A percentile compares a stretch with the other conserved stretches of the same genome.
Evolutionary conservation across 2,888 invertebrate genomes (phyloP).

Genomic region (Frankliniella fusca): DNA sequence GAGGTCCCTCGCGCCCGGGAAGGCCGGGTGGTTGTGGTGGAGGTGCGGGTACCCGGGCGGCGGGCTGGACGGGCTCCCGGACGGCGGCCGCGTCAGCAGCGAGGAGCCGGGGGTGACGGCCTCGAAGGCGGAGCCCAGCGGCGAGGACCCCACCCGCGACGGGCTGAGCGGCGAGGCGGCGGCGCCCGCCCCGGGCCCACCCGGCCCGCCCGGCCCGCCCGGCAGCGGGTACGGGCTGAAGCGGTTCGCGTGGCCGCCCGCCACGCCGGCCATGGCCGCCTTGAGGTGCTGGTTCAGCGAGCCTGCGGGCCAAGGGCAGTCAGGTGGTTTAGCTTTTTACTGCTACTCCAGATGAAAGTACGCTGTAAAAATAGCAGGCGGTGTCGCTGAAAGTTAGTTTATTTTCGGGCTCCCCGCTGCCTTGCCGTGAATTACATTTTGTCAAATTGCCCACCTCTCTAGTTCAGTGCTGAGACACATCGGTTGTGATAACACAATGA

Average conservation of each 20-base stretch:
- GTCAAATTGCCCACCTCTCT: not conserved
- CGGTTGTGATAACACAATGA: too few species aligned
- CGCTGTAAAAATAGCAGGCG: slow-evolving; percentile 25
- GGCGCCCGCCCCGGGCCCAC: not conserved
- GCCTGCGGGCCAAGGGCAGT: slow-evolving; percentile 38
- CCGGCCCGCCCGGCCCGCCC: slow-evolving; percentile 33
- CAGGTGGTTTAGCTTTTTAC: slow-evolving; percentile 35
- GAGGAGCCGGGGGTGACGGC: slow-evolving; percentile 74
- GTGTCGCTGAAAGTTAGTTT: not conserved
- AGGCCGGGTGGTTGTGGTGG: slow-evolving; percentile 33
- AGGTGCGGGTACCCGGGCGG: slow-evolving; percentile 27
- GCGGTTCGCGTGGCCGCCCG: slow-evolving; percentile 62
- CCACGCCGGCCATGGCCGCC: slow-evolving; percentile 52
- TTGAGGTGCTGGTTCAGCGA: slow-evolving; percentile 57
- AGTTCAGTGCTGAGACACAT: too few species aligned
- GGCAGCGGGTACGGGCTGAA: slow-evolving; percentile 88
- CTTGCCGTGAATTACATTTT: not conserved
- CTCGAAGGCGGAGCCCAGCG: slow-evolving; percentile 77
- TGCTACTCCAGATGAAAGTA: slow-evolving; percentile 28
- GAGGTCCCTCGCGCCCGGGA: slow-evolving; percentile 33
- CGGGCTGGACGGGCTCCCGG: slow-evolving; percentile 36
- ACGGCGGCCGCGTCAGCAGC: slow-evolving; percentile 41
- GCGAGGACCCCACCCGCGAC: slow-evolving; percentile 53
- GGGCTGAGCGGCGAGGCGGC: slow-evolving; percentile 28
- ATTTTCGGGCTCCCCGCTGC: not conserved